A percentile compares a stretch with the other conserved stretches of the same genome.
These are phyloP conservation scores for Epirrhoe tristata DNA, from an alignment of 2,888 invertebrate species.

Conservation along the genomic window DNA sequence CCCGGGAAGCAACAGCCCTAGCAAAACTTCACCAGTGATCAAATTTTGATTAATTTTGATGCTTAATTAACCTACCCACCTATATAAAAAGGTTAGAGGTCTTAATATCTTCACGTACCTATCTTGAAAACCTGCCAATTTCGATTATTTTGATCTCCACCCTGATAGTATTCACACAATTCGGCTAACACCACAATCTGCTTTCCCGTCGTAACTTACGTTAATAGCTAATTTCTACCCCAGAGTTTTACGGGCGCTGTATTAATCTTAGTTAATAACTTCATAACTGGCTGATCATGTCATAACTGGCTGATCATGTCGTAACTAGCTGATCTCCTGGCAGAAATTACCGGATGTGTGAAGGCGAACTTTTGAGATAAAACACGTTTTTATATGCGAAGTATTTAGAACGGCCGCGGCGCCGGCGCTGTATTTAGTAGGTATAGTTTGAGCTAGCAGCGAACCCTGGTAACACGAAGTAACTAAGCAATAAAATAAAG, in stretches of 20 bases:
- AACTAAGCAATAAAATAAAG: too few relatives aligned
- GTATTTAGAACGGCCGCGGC: background rate
- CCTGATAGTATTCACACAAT: too few relatives aligned
- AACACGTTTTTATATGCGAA: background rate
- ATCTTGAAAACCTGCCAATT: too few relatives aligned
- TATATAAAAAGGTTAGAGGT: too few relatives aligned
- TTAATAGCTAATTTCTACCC: background rate
- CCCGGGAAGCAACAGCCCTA: background rate
- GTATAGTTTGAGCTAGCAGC: too few relatives aligned
- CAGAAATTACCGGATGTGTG: background rate
- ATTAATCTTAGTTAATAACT: background rate
- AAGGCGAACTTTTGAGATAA: background rate
- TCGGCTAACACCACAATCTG: background rate
- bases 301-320: background rate
- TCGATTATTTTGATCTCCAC: too few relatives aligned
- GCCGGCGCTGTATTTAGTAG: too few relatives aligned
- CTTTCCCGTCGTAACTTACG: slow-evolving; percentile 4
- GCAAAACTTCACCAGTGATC: background rate
- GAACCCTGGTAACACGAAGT: too few relatives aligned
- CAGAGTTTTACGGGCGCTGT: background rate
- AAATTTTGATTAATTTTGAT: background rate
- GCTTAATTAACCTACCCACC: too few relatives aligned
- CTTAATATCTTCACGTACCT: too few relatives aligned
- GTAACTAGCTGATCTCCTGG: background rate
- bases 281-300: background rate